Percentiles rank a stretch among this genome's conserved stretches.
These are phyloP conservation scores for Sarcophaga carnaria DNA, from an alignment of 2,888 invertebrate species.

Conservation along the genomic window DNA sequence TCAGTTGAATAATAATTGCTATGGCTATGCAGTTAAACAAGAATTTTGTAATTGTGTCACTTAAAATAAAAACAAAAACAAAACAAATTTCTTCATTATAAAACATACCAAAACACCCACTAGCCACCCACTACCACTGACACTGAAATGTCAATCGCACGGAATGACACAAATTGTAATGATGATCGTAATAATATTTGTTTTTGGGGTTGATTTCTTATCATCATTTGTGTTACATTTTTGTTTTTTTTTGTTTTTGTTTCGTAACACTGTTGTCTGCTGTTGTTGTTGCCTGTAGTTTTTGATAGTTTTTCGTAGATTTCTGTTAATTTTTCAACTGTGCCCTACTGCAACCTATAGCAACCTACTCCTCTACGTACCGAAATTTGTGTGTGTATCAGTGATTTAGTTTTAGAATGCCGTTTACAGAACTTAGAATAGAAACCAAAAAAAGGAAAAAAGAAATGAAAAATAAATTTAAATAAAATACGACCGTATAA, in stretches of 20 bases:
- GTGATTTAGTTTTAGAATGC: background rate
- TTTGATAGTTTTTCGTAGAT: background rate
- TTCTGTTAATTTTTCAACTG: slow-evolving; percentile 43
- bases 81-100: background rate
- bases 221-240: background rate
- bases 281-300: background rate
- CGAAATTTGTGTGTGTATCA: background rate
- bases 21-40: slow-evolving; percentile 29
- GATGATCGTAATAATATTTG: slow-evolving; percentile 59
- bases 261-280: no score
- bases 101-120: slow-evolving; percentile 1
- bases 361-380: background rate
- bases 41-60: slow-evolving; percentile 12
- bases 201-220: slow-evolving; percentile 25
- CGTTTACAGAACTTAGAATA: background rate
- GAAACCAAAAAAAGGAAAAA: background rate
- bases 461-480: slow-evolving; percentile 53
- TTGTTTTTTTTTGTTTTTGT: no score
- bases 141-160: slow-evolving; percentile 62
- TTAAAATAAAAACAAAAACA: background rate
- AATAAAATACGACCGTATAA: slow-evolving; percentile 38
- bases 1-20: slow-evolving; percentile 17
- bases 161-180: slow-evolving; percentile 38
- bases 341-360: background rate
- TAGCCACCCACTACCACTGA: slow-evolving; percentile 33